Evolutionary conservation across 1,140 invertebrate genomes (phyloP), one percentile per base, ranked within the genome.

Genomic region (Nomia melanderi): DNA sequence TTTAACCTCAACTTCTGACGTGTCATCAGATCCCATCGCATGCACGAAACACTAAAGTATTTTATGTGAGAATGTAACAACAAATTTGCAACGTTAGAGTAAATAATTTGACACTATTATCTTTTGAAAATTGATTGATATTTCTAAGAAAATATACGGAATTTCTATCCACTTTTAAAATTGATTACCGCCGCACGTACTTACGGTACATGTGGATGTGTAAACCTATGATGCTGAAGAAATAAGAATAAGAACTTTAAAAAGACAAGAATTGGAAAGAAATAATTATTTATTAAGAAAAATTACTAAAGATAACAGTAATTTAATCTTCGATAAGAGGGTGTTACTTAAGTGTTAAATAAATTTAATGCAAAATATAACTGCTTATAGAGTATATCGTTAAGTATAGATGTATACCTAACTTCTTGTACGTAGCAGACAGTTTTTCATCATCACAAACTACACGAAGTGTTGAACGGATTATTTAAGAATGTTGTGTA

Each of bases 1-100:
- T 31, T 41, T 81, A 81, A 81, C 79, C 79, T 57, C 54, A 66
- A 78, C 54, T 33, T 81, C 47, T 27, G 62, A 60, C 23, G 66
- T 72, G 14, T 5, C 36, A 17, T 77, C 75, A 1, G 62, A 73
- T 0, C 59, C 67, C 79, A 81, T 79, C 4, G 29, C 66, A 57
- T 5, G 1, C 39, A 39, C 25, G 20, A 14, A 54, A 56, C 9
- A 78, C 27, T 56, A 9, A 27, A 27, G n/a, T 47, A 14, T 20
- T 47, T 11, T 47, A 33, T 36, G 12, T 41, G n/a, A 20, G 20
- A 65, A 73, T 33, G 14, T 20, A 25, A 25, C n/a, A 31, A 2
- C 3, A 12, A 70, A 53, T 62, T 62, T 70, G 29, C 14, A 6
- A 25, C 9, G 17, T 25, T 47, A 27, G 4, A 23, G 27, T 39